Evolutionary conservation across 2,888 invertebrate genomes (phyloP).

Genomic region (Leptopilina syphax): DNA sequence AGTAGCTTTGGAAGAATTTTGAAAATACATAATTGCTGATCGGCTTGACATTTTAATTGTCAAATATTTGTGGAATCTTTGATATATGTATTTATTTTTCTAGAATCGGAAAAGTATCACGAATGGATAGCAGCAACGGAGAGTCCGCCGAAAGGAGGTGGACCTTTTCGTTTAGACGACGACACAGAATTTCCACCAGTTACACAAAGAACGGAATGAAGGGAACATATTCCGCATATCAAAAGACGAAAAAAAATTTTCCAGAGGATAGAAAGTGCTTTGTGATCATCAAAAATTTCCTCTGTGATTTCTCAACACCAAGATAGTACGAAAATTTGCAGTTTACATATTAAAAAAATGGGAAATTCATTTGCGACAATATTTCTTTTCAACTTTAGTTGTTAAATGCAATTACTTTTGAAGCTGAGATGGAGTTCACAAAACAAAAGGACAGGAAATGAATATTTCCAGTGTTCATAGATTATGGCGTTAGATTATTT

Average conservation of each 20-base stretch:
- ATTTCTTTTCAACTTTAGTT: conserved; percentile 29
- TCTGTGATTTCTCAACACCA: neutral
- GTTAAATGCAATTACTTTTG: conserved; percentile 13
- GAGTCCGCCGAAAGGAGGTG: conserved; percentile 82
- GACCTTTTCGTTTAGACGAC: conserved; percentile 85
- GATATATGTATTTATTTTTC: conserved; percentile 52
- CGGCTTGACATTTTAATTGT: conserved; percentile 26
- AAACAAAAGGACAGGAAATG: neutral
- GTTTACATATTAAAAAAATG: neutral
- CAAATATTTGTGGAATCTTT: neutral
- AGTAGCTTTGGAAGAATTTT: neutral
- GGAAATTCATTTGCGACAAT: neutral
- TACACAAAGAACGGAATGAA: conserved; percentile 80
- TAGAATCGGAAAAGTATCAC: conserved; percentile 86
- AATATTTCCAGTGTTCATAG: neutral
- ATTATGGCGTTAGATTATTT: conserved; percentile 41
- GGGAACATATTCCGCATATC: conserved; percentile 11
- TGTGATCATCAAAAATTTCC: neutral
- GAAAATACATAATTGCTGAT: neutral
- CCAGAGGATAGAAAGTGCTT: conserved; percentile 1
- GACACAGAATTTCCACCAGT: conserved; percentile 91
- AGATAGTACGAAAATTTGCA: conserved; percentile 9
- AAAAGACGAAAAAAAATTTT: neutral
- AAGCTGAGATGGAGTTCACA: conserved; percentile 5
- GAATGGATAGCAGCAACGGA: conserved; percentile 87